A percentile compares a stretch with the other conserved stretches of the same genome.
phyloP scores from a whole-genome alignment of 1,140 invertebrate species.

The Cecropterus lyciades region DNA sequence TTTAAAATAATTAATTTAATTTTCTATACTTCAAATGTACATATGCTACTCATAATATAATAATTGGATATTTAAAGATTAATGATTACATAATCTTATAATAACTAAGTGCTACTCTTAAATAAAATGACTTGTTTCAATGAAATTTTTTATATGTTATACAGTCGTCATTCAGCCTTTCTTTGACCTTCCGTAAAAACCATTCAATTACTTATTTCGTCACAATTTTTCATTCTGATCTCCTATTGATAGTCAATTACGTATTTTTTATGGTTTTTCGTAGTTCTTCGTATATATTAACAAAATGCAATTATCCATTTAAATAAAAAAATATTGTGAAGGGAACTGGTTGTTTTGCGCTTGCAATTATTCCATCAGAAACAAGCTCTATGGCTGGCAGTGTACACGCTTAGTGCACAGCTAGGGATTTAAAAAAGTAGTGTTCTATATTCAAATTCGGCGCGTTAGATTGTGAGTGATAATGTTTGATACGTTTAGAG shows the following conservation, averaged over 20 bases:
- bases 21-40: too few relatives aligned
- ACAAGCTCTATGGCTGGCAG: constrained; percentile 55
- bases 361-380: constrained; percentile 50
- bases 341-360: constrained; percentile 47
- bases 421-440: constrained; percentile 34
- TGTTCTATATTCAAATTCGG: constrained; percentile 39
- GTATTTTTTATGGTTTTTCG: constrained; percentile 36
- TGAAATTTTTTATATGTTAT: not conserved
- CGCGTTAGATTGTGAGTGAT: constrained; percentile 38
- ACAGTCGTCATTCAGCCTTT: not conserved
- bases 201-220: constrained; percentile 10
- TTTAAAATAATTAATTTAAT: too few relatives aligned
- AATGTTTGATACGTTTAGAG: constrained; percentile 61
- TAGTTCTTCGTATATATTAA: constrained; percentile 33
- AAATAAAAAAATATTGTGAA: constrained; percentile 63
- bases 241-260: constrained; percentile 44
- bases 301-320: constrained; percentile 40
- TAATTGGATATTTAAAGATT: too few relatives aligned
- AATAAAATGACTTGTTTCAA: too few relatives aligned
- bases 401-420: constrained; percentile 43
- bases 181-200: constrained; percentile 19
- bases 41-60: too few relatives aligned
- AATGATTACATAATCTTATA: too few relatives aligned
- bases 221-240: constrained; percentile 22
- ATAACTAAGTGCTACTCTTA: too few relatives aligned